Conservation (phyloP, 2,888 invertebrate genomes). For the Lasioglossum leucozonium region DNA sequence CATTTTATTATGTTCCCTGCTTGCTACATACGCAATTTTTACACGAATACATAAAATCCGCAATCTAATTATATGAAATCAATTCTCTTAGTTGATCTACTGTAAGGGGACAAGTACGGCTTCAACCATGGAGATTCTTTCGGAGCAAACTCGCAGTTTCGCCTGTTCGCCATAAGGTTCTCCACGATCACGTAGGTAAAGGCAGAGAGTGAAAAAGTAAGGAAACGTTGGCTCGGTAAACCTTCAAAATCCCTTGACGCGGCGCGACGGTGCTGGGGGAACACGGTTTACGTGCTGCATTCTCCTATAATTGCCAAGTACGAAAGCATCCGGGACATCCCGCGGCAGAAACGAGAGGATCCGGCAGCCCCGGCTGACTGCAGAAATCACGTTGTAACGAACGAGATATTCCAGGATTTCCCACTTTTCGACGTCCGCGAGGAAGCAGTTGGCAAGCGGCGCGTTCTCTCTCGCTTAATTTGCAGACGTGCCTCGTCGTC, state of each 20-base stretch:
- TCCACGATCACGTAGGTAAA: not conserved
- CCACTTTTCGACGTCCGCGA: conserved; percentile 56
- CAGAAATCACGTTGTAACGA: conserved; percentile 61
- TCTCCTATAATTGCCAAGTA: conserved; percentile 61
- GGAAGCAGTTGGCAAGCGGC: conserved; percentile 56
- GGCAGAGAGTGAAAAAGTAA: not conserved
- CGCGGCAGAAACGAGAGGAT: conserved; percentile 33
- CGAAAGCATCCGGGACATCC: conserved; percentile 59
- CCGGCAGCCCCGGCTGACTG: conserved; percentile 24
- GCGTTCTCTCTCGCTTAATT: conserved; percentile 53
- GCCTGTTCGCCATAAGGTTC: not conserved
- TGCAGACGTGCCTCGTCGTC: conserved; percentile 43
- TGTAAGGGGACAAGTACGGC: not conserved
- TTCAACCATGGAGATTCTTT: not conserved
- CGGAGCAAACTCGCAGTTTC: not conserved
- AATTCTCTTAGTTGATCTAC: not conserved
- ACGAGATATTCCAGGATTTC: conserved; percentile 64
- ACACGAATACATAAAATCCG: too few relatives aligned
- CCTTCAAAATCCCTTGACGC: not conserved
- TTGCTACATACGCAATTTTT: too few relatives aligned
- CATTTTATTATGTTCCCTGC: too few relatives aligned
- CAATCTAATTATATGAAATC: not conserved
- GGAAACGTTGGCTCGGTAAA: not conserved
- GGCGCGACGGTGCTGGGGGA: not conserved
- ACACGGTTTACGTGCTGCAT: conserved; percentile 36